A percentile compares a stretch with the other conserved stretches of the same genome.
phyloP scores from a whole-genome alignment of 2,888 invertebrate species.

The Diaprepes abbreviatus region DNA sequence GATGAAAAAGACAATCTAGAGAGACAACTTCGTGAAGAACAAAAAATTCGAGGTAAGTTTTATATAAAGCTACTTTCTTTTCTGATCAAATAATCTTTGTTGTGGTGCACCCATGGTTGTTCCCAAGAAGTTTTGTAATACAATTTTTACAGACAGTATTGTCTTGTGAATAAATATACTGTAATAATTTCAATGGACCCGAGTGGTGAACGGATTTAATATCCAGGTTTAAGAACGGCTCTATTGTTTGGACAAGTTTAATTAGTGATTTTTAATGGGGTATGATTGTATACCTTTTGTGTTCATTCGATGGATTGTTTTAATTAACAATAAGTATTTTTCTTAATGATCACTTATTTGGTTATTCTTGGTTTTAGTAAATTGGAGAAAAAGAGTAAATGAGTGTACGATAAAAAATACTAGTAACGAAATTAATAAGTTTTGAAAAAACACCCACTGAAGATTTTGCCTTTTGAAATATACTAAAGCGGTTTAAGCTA shows the following conservation, averaged over 20 bases:
- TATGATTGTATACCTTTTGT: slow-evolving; percentile 39
- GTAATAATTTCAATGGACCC: slow-evolving; percentile 33
- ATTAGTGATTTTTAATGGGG: slow-evolving; percentile 46
- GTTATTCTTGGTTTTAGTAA: neutral
- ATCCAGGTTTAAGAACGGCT: slow-evolving; percentile 39
- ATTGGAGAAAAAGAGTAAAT: no score
- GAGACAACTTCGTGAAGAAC: slow-evolving; percentile 93
- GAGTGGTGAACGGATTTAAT: slow-evolving; percentile 41
- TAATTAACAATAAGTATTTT: slow-evolving; percentile 31
- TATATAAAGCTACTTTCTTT: neutral
- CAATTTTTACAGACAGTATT: slow-evolving; percentile 44
- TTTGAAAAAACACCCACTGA: no score
- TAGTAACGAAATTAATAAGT: no score
- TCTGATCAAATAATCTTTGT: slow-evolving; percentile 18
- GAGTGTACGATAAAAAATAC: no score
- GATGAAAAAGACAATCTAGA: slow-evolving; percentile 95
- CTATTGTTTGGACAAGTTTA: slow-evolving; percentile 45
- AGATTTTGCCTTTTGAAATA: no score
- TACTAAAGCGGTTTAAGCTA: no score
- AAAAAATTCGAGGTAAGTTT: slow-evolving; percentile 92
- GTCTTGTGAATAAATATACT: slow-evolving; percentile 36
- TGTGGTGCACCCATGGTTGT: slow-evolving; percentile 19
- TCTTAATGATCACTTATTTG: neutral
- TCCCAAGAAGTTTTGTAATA: slow-evolving; percentile 19
- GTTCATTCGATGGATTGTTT: slow-evolving; percentile 22